phyloP scores from a whole-genome alignment of 1,140 invertebrate species.

The Gryllus bimaculatus region DNA sequence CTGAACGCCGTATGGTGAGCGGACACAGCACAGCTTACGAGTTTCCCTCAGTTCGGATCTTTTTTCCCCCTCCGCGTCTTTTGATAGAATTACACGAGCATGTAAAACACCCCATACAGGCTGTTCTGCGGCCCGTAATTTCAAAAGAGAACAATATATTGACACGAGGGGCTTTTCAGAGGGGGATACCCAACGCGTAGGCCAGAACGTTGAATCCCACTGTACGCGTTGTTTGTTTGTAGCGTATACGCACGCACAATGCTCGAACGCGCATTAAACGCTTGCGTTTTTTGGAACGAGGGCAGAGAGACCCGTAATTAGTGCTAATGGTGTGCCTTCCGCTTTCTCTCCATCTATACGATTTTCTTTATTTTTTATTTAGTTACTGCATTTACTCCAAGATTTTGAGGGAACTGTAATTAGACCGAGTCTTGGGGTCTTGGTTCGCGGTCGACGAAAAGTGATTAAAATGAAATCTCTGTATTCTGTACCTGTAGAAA shows the following conservation, averaged over 20 bases:
- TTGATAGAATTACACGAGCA: background rate
- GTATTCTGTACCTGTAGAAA: background rate
- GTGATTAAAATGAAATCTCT: too few species aligned
- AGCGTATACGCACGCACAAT: background rate
- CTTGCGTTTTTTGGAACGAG: background rate
- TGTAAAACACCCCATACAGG: background rate
- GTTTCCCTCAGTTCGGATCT: background rate
- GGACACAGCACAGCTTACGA: too few species aligned
- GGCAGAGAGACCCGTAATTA: background rate
- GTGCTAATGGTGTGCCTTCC: background rate
- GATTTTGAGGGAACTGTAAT: background rate
- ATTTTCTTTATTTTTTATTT: background rate
- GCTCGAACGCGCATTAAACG: background rate
- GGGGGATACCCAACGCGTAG: background rate
- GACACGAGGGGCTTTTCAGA: background rate
- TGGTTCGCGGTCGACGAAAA: background rate
- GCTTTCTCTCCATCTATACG: background rate
- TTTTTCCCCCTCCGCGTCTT: background rate
- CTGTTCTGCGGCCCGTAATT: background rate
- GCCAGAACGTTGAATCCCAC: background rate
- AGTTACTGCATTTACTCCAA: background rate
- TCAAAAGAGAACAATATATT: background rate
- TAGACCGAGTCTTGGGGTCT: background rate
- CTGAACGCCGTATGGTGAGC: too few species aligned
- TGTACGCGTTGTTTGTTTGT: background rate